Evolutionary conservation across 2,797 vertebrate genomes (phyloP).

Genomic region (Lithobates pipiens): DNA sequence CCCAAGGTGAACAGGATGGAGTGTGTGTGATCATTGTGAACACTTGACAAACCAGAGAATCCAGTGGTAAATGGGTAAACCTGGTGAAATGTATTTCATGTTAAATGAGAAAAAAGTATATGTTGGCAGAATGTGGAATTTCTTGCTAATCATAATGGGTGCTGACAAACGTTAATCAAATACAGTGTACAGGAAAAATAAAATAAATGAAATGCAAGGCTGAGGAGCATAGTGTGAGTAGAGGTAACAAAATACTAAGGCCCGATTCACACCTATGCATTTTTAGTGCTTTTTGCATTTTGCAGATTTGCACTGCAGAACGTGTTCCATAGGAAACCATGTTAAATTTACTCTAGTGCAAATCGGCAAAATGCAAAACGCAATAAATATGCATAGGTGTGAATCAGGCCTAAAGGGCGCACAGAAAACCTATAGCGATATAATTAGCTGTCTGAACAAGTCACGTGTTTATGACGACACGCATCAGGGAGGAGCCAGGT

Average conservation of each 20-base stretch:
- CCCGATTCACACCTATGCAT: no score
- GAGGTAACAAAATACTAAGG: background rate
- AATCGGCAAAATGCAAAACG: no score
- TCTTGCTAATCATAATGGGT: background rate
- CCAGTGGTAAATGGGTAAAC: background rate
- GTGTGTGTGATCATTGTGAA: background rate
- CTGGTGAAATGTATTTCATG: background rate
- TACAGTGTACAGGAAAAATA: background rate
- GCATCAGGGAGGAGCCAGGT: no score
- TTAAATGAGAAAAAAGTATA: background rate
- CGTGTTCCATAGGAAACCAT: no score
- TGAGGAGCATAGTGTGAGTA: background rate
- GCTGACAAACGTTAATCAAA: background rate
- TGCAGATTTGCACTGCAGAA: no score
- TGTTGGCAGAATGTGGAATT: background rate
- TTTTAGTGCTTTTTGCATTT: no score
- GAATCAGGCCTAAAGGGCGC: no score
- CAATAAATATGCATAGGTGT: no score
- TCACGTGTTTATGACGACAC: no score
- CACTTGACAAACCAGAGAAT: background rate
- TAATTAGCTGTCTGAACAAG: no score
- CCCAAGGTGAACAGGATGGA: conserved; percentile 1
- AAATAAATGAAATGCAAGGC: background rate
- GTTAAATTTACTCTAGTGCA: no score
- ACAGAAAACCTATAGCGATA: background rate